A percentile compares a stretch with the other conserved stretches of the same genome.
Evolutionary conservation across 2,888 invertebrate genomes (phyloP).

Genomic region (Thyatira batis): DNA sequence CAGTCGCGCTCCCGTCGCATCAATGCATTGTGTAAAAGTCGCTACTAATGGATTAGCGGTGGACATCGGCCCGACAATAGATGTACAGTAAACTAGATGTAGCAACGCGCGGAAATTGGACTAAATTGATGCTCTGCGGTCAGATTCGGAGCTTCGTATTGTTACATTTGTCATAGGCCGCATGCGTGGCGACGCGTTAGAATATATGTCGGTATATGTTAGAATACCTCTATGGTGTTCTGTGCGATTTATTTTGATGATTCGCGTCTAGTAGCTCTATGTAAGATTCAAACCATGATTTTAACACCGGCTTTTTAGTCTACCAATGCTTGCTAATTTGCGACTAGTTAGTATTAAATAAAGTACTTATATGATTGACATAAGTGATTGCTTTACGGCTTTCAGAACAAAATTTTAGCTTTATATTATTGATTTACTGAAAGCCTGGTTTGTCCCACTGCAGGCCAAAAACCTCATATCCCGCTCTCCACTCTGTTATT

Average conservation of each 20-base stretch:
- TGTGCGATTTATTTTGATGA: background rate
- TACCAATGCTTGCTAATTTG: too few relatives aligned
- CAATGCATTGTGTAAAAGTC: slow-evolving; percentile 66
- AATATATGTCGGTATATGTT: background rate
- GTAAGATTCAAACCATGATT: too few relatives aligned
- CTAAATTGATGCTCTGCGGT: slow-evolving; percentile 43
- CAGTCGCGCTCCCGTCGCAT: slow-evolving; percentile 31
- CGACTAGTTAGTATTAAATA: too few relatives aligned
- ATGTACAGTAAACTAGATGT: slow-evolving; percentile 36
- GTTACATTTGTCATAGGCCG: slow-evolving; percentile 20
- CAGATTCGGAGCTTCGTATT: slow-evolving; percentile 31
- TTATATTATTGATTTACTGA: too few relatives aligned
- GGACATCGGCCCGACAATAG: slow-evolving; percentile 37
- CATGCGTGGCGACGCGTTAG: background rate
- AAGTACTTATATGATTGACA: too few relatives aligned
- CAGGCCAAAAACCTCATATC: too few relatives aligned
- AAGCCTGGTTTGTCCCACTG: too few relatives aligned
- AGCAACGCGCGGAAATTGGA: slow-evolving; percentile 45
- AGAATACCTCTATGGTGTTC: background rate
- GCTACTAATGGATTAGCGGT: slow-evolving; percentile 75
- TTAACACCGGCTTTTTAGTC: too few relatives aligned
- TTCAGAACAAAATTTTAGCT: too few relatives aligned
- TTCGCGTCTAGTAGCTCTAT: background rate
- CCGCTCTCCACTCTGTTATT: too few relatives aligned
- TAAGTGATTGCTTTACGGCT: too few relatives aligned